These are phyloP conservation scores for Hyppa rectilinea DNA, from an alignment of 2,888 invertebrate species.

Conservation along the genomic window DNA sequence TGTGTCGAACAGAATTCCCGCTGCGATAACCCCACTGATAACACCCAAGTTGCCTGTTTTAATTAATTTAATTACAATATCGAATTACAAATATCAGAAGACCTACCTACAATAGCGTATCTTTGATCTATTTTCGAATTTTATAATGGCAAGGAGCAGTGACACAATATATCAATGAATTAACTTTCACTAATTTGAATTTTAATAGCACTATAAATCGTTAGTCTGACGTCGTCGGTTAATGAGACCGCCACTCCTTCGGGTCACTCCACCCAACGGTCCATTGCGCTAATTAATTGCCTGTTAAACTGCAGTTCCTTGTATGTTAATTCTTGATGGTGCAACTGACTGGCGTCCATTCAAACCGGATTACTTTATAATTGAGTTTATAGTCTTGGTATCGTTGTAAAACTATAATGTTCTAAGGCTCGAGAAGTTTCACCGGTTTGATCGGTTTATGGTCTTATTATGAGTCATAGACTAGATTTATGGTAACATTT, in stretches of 20 bases:
- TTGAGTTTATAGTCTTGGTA: slow-evolving; percentile 44
- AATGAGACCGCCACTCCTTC: slow-evolving; percentile 74
- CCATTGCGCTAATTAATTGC: slow-evolving; percentile 77
- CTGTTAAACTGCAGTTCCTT: slow-evolving; percentile 77
- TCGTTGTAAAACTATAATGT: slow-evolving; percentile 52
- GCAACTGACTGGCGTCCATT: slow-evolving; percentile 60
- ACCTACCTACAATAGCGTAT: slow-evolving; percentile 27
- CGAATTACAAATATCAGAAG: slow-evolving; percentile 35
- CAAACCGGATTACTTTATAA: slow-evolving; percentile 60
- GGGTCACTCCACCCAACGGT: slow-evolving; percentile 75
- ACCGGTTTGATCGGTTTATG: slow-evolving; percentile 47
- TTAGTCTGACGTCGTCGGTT: slow-evolving; percentile 68
- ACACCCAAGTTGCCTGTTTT: slow-evolving; percentile 58
- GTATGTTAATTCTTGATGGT: slow-evolving; percentile 71
- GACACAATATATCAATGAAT: slow-evolving; percentile 70
- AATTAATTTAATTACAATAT: slow-evolving; percentile 55
- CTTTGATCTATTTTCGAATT: slow-evolving; percentile 58
- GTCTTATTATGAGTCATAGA: slow-evolving; percentile 48
- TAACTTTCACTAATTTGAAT: slow-evolving; percentile 82
- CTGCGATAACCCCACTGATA: slow-evolving; percentile 67
- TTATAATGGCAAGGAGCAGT: slow-evolving; percentile 56
- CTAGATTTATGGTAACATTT: slow-evolving; percentile 36
- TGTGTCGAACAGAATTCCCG: slow-evolving; percentile 53
- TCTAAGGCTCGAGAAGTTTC: slow-evolving; percentile 41
- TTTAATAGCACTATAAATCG: slow-evolving; percentile 78